Conservation (phyloP, 2,113 vertebrate genomes). For the Poeciliopsis turrubarensis region DNA sequence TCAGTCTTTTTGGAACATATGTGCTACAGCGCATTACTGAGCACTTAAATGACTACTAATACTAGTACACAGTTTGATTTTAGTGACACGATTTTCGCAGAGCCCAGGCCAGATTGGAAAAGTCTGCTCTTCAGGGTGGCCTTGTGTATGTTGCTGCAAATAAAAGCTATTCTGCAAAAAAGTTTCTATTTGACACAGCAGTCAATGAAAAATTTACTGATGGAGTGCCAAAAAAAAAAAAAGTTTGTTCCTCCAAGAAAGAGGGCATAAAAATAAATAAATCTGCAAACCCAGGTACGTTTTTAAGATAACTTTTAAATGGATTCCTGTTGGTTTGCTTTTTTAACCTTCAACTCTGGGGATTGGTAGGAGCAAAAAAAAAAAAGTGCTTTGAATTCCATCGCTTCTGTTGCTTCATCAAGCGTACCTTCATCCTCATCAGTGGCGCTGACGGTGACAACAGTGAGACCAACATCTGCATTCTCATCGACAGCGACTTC, state of each 20-base stretch:
- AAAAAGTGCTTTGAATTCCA: conserved; percentile 4
- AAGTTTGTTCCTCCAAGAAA: conserved; percentile 20
- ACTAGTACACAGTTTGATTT: conserved; percentile 60
- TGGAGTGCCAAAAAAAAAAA: conserved; percentile 38
- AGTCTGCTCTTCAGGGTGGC: conserved; percentile 44
- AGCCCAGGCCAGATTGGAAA: conserved; percentile 48
- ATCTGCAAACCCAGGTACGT: conserved; percentile 6
- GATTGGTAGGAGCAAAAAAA: conserved; percentile 16
- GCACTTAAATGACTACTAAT: conserved; percentile 65
- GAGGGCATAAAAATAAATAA: conserved; percentile 18
- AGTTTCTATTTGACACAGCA: conserved; percentile 26
- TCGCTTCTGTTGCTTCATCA: conserved; percentile 17
- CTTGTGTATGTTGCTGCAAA: conserved; percentile 42
- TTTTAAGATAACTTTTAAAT: conserved; percentile 32
- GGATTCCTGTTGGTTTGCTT: conserved; percentile 20
- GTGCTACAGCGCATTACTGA: conserved; percentile 66
- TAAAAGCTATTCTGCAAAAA: conserved; percentile 21
- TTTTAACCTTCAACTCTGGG: conserved; percentile 38
- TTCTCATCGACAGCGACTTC: conserved; percentile 86
- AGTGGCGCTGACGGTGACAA: conserved; percentile 85
- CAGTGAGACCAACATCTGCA: conserved; percentile 83
- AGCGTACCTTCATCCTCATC: conserved; percentile 88
- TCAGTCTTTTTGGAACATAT: conserved; percentile 77
- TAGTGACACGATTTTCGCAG: conserved; percentile 37
- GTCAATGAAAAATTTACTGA: conserved; percentile 23